Base-by-base conservation (phyloP, 2,113 vertebrate genomes). In the Trinectes maculatus region DNA sequence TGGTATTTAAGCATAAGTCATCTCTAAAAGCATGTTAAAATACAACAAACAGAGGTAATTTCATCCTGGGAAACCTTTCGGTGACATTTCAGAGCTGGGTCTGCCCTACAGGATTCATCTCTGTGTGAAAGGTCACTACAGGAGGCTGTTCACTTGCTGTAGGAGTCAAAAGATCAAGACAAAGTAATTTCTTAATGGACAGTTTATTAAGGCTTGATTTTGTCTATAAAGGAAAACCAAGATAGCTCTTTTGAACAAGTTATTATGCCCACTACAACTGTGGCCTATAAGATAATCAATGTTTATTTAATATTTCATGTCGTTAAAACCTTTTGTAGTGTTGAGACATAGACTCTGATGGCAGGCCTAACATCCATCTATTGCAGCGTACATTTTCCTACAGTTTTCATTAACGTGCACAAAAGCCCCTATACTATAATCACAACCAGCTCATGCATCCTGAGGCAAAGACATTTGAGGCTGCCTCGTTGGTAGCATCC, bases 131-230 rank as follows among this genome's bases (percentile, higher is more conserved):
- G 51, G 59, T 80, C 78, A 74, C 25, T 21, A 19, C 6, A 47
- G 11, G 5, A 19, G 24, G 22, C 5, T 60, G 22, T 44, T 59
- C 16, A 55, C 19, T 34, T 9, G 58, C 37, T 31, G 70, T 37
- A 74, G 3, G 77, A 86, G 59, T 65, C 40, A 85, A 8, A 55
- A 83, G 52, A 83, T 83, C 57, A 82, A 77, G 70, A 89, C 71
- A 77, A 71, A 59, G 55, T 74, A 24, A 86, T 90, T 94, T 93
- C 93, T 94, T 91, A 94, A 92, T 89, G 92, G 90, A 91, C 89
- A 89, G 88, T 96, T 96, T 96, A 96, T 96, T 96, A 96, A 96
- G 95, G 95, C 95, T 96, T 93, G 92, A 94, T 91, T 93, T 94
- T 91, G 92, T 93, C 92, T 92, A 92, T 52, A 83, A 90, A 93